Percentiles rank a stretch among this genome's conserved stretches.
Conservation (phyloP, 2,888 invertebrate species). For the Neoscelio sp. region DNA sequence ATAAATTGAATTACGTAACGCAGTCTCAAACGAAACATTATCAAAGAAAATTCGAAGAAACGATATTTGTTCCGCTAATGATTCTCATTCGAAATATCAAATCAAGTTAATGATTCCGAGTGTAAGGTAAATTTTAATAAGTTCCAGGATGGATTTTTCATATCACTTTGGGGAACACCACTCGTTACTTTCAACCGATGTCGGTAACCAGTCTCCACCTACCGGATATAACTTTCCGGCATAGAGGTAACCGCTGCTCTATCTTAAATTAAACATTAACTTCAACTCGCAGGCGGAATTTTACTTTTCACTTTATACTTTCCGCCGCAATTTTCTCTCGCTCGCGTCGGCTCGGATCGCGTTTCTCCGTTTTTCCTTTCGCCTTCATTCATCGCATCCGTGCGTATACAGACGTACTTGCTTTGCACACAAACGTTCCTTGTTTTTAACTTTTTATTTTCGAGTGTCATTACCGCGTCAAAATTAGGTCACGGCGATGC, state of each 20-base stretch:
- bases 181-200: constrained; percentile 65
- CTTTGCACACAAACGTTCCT: neutral
- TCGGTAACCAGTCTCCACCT: constrained; percentile 58
- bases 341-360: constrained; percentile 21
- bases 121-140: constrained; percentile 35
- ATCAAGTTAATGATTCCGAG: constrained; percentile 34
- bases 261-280: constrained; percentile 81
- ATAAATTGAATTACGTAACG: too few relatives aligned
- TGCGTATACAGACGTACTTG: constrained; percentile 18
- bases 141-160: constrained; percentile 61
- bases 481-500: neutral
- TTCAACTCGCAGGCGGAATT: constrained; percentile 74
- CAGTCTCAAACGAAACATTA: neutral
- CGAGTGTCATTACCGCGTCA: constrained; percentile 9
- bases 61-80: constrained; percentile 8
- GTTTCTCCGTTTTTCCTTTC: neutral
- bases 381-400: constrained; percentile 39
- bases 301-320: constrained; percentile 77
- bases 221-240: constrained; percentile 70
- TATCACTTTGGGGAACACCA: constrained; percentile 56
- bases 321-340: constrained; percentile 65
- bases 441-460: constrained; percentile 5
- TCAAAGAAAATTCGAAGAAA: neutral
- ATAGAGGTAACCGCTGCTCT: constrained; percentile 71
- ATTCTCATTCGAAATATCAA: constrained; percentile 10